Evolutionary conservation across 2,113 vertebrate genomes (phyloP), one percentile per base, ranked within the genome.

Genomic region (Tenebrosternarchus preto): DNA sequence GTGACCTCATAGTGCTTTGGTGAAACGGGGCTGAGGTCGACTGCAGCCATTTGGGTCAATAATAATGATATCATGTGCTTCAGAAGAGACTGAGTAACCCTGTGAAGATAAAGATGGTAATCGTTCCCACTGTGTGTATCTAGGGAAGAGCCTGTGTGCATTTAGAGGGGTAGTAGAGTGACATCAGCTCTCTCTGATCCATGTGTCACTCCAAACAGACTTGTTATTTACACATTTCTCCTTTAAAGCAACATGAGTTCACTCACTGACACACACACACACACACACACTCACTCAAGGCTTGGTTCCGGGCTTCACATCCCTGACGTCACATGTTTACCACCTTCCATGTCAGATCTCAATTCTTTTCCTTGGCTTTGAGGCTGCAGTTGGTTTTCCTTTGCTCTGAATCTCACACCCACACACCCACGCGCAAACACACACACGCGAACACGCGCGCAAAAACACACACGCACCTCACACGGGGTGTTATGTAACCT

Each of bases 301-400:
- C 73, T 69, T 3, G 46, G 31, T 70, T 82, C 43, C 55, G n/a
- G 86, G 88, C 83, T 81, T 55, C 76, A 80, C 84, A 81, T 85
- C 84, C 80, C 86, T 92, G 91, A 93, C 87, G 89, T 92, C 88
- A 88, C 24, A 87, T 93, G 90, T 93, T 93, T 93, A 92, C 91
- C 78, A 85, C 87, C 88, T 87, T 87, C 84, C 88, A 77, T 84
- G 82, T 84, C 78, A 74, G 80, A 19, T 53, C 84, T 87, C 66
- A 76, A n/a, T 87, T 92, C 89, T 78, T n/a, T 33, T 46, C 36
- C 64, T 64, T 53, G 11, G 73, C 71, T 68, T 46, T 29, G 33
- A 73, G 6, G 73, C 71, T 68, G 59, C 17, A 11, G 66, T 74
- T 55, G 59, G 29, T 29, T 20, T 66, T 31, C 12, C 17, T 22